A percentile compares a stretch with the other conserved stretches of the same genome.
Conservation (phyloP, 2,113 vertebrate species). For the Atrichornis clamosus region DNA sequence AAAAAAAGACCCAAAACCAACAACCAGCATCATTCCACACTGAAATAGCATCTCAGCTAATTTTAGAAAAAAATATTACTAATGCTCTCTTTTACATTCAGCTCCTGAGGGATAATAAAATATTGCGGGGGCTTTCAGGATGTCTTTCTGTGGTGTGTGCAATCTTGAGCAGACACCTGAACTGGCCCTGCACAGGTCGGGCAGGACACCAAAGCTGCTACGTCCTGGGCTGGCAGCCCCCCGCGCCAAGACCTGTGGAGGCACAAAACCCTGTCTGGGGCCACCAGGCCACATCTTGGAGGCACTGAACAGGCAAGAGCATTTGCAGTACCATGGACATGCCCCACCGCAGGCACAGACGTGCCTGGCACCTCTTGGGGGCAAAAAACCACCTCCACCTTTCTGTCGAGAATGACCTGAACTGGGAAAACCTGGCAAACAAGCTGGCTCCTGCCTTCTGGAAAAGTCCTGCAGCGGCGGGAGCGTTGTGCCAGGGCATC, state of each 20-base stretch:
- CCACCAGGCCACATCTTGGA: no score
- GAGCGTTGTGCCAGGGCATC: accelerated
- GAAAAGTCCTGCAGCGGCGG: background rate
- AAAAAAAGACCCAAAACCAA: background rate
- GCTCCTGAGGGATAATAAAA: background rate
- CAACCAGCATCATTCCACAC: conserved; percentile 59
- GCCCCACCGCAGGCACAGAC: background rate
- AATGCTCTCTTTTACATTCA: conserved; percentile 69
- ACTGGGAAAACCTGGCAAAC: background rate
- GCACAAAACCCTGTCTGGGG: background rate
- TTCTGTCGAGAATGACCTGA: background rate
- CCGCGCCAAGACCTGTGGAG: background rate
- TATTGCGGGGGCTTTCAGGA: background rate
- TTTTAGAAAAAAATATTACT: conserved; percentile 79
- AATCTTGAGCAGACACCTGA: background rate
- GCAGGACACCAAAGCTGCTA: background rate
- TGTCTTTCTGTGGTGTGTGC: background rate
- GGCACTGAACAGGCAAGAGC: background rate
- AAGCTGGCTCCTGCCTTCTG: background rate
- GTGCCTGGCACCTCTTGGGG: background rate
- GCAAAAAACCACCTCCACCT: background rate
- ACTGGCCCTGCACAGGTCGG: background rate
- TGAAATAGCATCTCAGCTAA: conserved; percentile 71
- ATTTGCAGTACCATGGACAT: accelerated
- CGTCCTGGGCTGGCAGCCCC: background rate